Evolutionary conservation across 2,113 vertebrate species (phyloP).

Genomic region (Platysteira castanea): DNA sequence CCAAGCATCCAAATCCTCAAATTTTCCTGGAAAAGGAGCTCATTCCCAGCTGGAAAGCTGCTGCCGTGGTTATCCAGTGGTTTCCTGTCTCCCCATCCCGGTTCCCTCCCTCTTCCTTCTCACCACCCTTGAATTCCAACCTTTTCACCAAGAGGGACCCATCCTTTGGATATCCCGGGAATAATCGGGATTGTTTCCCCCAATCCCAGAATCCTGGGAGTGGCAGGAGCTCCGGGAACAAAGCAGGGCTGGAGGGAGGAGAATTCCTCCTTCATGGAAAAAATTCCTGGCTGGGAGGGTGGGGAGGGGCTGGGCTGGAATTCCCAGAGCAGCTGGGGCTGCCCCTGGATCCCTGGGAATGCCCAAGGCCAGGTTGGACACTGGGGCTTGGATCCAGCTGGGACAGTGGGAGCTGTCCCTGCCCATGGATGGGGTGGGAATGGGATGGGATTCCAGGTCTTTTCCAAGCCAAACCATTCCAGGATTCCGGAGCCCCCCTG

Average conservation of each 20-base stretch:
- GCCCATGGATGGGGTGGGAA: neutral
- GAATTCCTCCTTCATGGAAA: neutral
- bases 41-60: fast-evolving
- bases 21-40: neutral
- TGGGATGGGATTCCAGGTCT: neutral
- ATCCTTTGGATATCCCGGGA: neutral
- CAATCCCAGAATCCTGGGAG: neutral
- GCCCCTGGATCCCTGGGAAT: neutral
- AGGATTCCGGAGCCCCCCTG: too few relatives aligned
- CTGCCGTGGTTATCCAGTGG: neutral
- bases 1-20: fast-evolving
- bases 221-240: neutral
- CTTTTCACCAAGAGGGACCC: neutral
- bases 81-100: neutral
- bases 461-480: too few relatives aligned
- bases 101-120: neutral
- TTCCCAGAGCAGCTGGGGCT: neutral
- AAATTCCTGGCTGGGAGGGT: neutral
- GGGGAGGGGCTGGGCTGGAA: neutral
- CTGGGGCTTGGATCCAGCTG: neutral
- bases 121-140: neutral
- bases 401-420: fast-evolving
- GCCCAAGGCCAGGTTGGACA: fast-evolving
- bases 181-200: fast-evolving
- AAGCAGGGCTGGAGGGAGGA: fast-evolving